A percentile compares a stretch with the other conserved stretches of the same genome.
phyloP scores from a whole-genome alignment of 2,113 vertebrate genomes.

The Ptychochromis oligacanthus region DNA sequence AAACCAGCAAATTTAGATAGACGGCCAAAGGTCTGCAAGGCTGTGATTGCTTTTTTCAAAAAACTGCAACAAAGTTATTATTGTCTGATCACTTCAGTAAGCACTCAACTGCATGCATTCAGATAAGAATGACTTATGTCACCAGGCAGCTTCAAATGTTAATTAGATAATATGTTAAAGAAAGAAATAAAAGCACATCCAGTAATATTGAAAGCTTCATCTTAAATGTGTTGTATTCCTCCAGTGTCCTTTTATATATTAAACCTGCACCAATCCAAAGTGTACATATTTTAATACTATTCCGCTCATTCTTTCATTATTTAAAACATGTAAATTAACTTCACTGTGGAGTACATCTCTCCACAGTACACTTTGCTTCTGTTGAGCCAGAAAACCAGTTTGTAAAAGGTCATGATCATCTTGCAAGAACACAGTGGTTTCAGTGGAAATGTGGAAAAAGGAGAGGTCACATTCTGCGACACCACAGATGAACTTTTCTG shows the following conservation, averaged over 20 bases:
- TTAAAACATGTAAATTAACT: neutral
- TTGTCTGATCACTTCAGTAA: conserved; percentile 2
- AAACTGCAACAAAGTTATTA: neutral
- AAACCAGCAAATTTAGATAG: conserved; percentile 2
- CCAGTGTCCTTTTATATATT: neutral
- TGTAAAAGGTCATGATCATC: neutral
- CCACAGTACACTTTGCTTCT: neutral
- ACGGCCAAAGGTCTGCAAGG: conserved; percentile 1
- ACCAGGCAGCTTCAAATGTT: neutral
- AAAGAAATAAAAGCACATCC: neutral
- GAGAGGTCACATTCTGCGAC: neutral
- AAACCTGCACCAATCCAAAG: neutral
- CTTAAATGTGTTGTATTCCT: neutral
- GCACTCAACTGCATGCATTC: neutral
- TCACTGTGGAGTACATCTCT: neutral
- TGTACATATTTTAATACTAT: neutral
- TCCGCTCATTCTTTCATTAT: neutral
- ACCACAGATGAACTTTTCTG: neutral
- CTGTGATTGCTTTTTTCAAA: neutral
- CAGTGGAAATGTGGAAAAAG: neutral
- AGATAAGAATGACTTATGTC: neutral
- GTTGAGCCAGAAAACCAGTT: neutral
- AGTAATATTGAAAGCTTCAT: neutral
- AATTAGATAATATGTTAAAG: neutral
- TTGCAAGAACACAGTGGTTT: neutral